Conservation (phyloP, 2,797 vertebrate species). For the Acomys russatus region DNA sequence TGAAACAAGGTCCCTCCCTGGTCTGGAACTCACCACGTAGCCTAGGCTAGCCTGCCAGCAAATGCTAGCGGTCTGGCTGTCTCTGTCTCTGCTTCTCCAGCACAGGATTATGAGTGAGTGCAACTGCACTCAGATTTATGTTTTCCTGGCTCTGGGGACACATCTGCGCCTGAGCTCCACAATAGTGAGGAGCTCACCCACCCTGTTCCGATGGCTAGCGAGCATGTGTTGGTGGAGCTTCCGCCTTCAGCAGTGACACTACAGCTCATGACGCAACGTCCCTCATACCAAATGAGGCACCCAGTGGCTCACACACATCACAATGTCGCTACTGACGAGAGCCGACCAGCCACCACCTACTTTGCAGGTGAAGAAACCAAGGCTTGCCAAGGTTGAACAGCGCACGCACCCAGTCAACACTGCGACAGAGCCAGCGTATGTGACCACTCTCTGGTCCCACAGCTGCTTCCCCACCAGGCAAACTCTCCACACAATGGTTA, state of each 20-base stretch:
- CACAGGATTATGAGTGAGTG: too few relatives aligned
- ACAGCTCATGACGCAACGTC: fast-evolving
- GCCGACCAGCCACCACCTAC: fast-evolving
- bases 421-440: neutral
- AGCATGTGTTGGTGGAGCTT: fast-evolving
- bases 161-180: neutral
- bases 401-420: neutral
- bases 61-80: too few relatives aligned
- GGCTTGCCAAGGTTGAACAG: neutral
- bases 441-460: neutral
- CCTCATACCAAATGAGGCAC: fast-evolving
- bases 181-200: too few relatives aligned
- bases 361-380: neutral
- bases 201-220: fast-evolving
- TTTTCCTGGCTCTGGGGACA: neutral
- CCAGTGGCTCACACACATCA: fast-evolving
- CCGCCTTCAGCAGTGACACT: too few relatives aligned
- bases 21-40: too few relatives aligned
- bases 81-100: too few relatives aligned
- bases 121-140: too few relatives aligned
- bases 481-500: fast-evolving
- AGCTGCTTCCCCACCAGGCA: fast-evolving
- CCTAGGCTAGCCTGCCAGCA: too few relatives aligned
- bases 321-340: neutral
- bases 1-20: too few relatives aligned